phyloP scores from a whole-genome alignment of 2,888 invertebrate species.

The Clostera curtula region DNA sequence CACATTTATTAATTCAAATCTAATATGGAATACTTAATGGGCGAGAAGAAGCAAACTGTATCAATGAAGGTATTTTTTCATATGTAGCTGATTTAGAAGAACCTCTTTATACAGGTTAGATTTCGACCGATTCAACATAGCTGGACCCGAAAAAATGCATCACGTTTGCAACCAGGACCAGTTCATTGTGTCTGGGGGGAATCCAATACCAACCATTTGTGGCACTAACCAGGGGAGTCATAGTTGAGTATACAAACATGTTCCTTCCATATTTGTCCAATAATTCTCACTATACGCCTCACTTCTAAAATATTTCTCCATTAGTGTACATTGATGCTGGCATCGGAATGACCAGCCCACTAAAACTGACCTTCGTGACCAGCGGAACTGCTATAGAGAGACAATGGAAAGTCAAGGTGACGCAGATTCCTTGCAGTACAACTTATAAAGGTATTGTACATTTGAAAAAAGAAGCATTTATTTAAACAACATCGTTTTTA shows the following conservation, averaged over 20 bases:
- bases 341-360: conserved; percentile 82
- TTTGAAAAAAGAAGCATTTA: not conserved
- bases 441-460: conserved; percentile 76
- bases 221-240: conserved; percentile 88
- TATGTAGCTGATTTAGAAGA: not conserved
- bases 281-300: not conserved
- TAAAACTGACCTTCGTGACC: conserved; percentile 87
- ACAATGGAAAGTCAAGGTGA: conserved; percentile 86
- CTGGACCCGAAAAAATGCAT: conserved; percentile 84
- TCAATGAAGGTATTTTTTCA: too few relatives aligned
- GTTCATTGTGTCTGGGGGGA: conserved; percentile 88
- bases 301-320: conserved; percentile 1
- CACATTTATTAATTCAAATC: too few relatives aligned
- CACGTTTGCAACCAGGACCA: conserved; percentile 90
- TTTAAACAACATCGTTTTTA: too few relatives aligned
- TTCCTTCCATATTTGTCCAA: not conserved
- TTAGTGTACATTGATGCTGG: conserved; percentile 93
- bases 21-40: too few relatives aligned
- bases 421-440: conserved; percentile 86
- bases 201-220: conserved; percentile 86
- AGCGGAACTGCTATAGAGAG: conserved; percentile 83
- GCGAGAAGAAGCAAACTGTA: too few relatives aligned
- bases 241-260: conserved; percentile 66
- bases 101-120: conserved; percentile 76
- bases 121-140: conserved; percentile 83